Base-by-base conservation (phyloP, 2,797 vertebrate genomes). In the Agapornis canus region DNA sequence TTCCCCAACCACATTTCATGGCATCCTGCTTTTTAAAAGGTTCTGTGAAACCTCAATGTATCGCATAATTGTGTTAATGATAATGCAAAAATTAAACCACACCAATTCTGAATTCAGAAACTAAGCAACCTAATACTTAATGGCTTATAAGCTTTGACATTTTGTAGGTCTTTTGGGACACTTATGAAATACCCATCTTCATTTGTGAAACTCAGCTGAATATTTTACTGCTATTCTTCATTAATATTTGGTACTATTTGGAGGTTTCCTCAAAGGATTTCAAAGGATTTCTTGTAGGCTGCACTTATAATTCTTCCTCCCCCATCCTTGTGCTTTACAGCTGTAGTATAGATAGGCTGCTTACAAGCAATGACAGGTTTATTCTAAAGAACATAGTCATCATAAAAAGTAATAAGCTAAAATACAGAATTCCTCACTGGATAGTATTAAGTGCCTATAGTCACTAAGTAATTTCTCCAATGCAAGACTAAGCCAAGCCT, bases 211-310 rank as follows among this genome's bases (percentile, higher is more conserved):
- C 13, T 85, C 73, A 82, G 64, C 43, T 94, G 86, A 96, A 83
- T 95, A 94, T 94, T 86, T 97, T 49, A 90, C 75, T 95, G 71
- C 19, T 93, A 22, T 87, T 85, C 68, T 90, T 59, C 61, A 92
- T 92, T 95, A 96, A 64, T 69, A 90, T 93, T 96, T 94, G 61
- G 69, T 91, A 89, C 69, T 92, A 91, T 96, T 92, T 94, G 52
- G 96, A 92, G 51, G 59, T 75, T 90, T 89, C 20, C 65, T 95
- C 76, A 79, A 78, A 89, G 91, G 47, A 88, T 96, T 79, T 89
- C 19, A 92, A 70, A 95, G 39, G 32, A 86, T 95, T 87, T 91
- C 75, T 90, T 54, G 51, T 86, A 90, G 75, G 76, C 48, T 95
- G 80, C 56, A 78, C 1, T 0, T 86, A 35, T 68, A 85, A 59